These are phyloP conservation scores for Steromphala cineraria DNA, from an alignment of 2,888 invertebrate species.

Conservation along the genomic window DNA sequence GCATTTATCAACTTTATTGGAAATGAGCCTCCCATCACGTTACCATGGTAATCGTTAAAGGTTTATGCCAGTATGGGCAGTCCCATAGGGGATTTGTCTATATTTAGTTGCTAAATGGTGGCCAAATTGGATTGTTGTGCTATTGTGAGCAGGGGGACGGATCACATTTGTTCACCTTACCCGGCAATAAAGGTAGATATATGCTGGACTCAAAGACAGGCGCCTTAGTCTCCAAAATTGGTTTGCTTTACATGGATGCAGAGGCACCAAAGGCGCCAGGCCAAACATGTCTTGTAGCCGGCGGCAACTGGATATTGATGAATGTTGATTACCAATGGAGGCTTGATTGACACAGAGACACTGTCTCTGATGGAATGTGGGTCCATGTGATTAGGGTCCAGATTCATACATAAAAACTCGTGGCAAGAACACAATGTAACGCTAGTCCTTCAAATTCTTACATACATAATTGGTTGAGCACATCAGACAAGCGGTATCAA, in stretches of 20 bases:
- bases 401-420: too few relatives aligned
- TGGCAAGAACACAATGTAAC: too few relatives aligned
- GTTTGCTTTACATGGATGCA: neutral
- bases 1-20: slow-evolving; percentile 14
- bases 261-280: neutral
- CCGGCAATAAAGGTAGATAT: neutral
- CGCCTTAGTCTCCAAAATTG: neutral
- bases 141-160: neutral
- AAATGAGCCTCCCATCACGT: slow-evolving; percentile 2
- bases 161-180: neutral
- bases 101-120: slow-evolving; percentile 12
- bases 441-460: too few relatives aligned
- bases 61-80: slow-evolving; percentile 17
- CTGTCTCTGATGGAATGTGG: neutral
- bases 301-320: slow-evolving; percentile 1
- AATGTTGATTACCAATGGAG: neutral
- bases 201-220: neutral
- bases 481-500: too few relatives aligned
- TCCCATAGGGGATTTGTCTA: slow-evolving; percentile 9
- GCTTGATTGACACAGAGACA: neutral
- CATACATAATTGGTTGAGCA: too few relatives aligned
- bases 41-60: slow-evolving; percentile 11
- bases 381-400: neutral
- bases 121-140: slow-evolving; percentile 7
- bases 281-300: neutral